phyloP scores from a whole-genome alignment of 2,888 invertebrate genomes.

The Pheosia gnoma region DNA sequence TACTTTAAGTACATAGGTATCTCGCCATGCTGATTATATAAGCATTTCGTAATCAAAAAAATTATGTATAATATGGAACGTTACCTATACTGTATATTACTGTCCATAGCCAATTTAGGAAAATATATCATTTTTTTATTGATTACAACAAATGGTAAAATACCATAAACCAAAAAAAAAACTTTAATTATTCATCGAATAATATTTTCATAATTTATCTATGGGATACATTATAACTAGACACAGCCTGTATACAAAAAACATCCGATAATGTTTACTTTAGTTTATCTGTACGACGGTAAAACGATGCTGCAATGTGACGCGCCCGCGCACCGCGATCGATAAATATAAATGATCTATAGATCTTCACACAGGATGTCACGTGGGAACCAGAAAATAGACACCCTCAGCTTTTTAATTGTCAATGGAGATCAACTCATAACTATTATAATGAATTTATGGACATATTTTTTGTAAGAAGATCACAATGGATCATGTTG shows the following conservation, averaged over 20 bases:
- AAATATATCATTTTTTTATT: no score
- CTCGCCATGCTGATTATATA: no score
- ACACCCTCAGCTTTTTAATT: constrained; percentile 25
- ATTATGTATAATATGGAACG: no score
- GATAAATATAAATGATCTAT: constrained; percentile 44
- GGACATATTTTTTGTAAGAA: not conserved
- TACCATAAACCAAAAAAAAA: no score
- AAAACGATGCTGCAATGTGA: constrained; percentile 42
- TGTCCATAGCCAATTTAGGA: no score
- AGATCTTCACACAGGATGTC: constrained; percentile 37
- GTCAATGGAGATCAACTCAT: constrained; percentile 10
- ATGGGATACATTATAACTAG: no score
- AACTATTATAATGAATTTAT: not conserved
- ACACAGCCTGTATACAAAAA: constrained; percentile 27
- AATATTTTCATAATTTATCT: no score
- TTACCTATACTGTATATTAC: no score
- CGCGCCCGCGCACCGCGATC: constrained; percentile 44
- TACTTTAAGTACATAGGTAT: no score
- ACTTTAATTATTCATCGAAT: no score
- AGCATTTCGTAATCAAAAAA: no score
- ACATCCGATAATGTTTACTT: constrained; percentile 44
- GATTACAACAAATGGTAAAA: no score
- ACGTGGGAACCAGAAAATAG: constrained; percentile 39
- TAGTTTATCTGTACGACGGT: constrained; percentile 41
- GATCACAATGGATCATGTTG: not conserved